phyloP scores from a whole-genome alignment of 2,113 vertebrate species.

The Lophura nycthemera region DNA sequence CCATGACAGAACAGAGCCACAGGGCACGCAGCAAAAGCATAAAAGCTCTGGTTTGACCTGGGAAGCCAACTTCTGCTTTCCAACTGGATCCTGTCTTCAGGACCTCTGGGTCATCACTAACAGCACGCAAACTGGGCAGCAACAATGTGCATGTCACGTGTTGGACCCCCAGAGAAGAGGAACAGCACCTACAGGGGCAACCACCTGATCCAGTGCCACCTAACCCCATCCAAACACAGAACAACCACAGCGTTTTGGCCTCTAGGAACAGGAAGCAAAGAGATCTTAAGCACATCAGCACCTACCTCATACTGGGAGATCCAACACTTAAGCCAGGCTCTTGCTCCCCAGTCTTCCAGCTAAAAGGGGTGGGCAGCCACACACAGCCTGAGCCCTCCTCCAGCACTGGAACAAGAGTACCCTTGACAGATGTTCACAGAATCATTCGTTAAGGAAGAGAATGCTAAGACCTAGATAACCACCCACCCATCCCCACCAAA shows the following conservation, averaged over 20 bases:
- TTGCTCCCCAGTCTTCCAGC: background rate
- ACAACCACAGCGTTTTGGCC: background rate
- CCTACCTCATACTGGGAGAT: background rate
- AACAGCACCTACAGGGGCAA: background rate
- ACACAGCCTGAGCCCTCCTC: background rate
- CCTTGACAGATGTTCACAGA: background rate
- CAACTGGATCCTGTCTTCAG: background rate
- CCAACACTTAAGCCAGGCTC: background rate
- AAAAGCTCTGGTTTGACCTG: background rate
- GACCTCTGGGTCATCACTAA: background rate
- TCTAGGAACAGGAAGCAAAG: accelerated
- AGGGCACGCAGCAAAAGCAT: background rate
- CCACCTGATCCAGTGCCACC: background rate
- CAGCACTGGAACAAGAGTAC: background rate
- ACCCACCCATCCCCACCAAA: too few species aligned
- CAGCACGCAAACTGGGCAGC: background rate
- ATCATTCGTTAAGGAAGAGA: too few species aligned
- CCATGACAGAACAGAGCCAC: background rate
- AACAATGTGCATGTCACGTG: background rate
- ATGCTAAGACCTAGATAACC: too few species aligned
- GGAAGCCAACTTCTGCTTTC: background rate
- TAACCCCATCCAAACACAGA: background rate
- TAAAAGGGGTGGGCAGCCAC: background rate
- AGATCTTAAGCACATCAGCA: background rate
- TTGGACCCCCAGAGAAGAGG: background rate